Evolutionary conservation across 2,797 vertebrate genomes (phyloP).

Genomic region (Clarias fuscus): DNA sequence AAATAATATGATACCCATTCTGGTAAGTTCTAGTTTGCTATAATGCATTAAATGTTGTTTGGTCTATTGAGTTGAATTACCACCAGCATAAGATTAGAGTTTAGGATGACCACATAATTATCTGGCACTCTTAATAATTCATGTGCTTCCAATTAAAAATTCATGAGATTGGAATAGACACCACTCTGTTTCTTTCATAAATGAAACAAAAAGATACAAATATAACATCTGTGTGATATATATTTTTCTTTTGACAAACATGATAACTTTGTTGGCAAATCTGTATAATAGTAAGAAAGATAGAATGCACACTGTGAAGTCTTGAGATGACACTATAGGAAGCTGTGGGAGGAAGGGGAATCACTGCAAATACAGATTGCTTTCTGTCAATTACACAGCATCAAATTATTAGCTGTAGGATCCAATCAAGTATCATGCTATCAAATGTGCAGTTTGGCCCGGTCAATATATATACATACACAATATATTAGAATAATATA

Average conservation of each 20-base stretch:
- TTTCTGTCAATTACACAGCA: background rate
- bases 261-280: background rate
- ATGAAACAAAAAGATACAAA: background rate
- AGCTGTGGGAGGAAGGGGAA: background rate
- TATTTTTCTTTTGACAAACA: background rate
- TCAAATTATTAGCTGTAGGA: background rate
- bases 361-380: background rate
- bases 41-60: background rate
- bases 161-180: background rate
- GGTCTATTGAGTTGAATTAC: background rate
- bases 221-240: background rate
- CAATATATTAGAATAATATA: too few relatives aligned
- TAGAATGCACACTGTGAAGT: background rate
- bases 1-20: background rate
- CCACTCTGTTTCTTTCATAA: background rate
- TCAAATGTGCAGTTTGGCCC: background rate
- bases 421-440: background rate
- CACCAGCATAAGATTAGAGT: background rate
- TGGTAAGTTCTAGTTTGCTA: background rate
- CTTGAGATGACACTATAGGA: background rate
- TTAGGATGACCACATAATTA: background rate
- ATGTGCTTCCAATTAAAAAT: constrained; percentile 5
- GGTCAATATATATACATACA: background rate
- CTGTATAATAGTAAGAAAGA: background rate
- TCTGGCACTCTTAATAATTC: constrained; percentile 6